Evolutionary conservation across 2,888 invertebrate genomes (phyloP).

Genomic region (Ennomos fuscantarius): DNA sequence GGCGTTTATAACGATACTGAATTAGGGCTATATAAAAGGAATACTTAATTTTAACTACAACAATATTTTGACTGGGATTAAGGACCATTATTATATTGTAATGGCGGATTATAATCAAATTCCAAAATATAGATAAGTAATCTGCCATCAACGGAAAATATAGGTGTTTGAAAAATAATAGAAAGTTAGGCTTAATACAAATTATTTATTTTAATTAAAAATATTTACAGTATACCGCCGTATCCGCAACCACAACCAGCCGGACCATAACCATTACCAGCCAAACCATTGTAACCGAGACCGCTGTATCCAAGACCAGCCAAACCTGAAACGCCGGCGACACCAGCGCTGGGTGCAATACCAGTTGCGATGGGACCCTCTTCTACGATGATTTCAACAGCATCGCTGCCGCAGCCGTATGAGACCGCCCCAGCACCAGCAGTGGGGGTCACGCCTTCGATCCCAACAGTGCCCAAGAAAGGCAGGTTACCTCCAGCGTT

Average conservation of each 20-base stretch:
- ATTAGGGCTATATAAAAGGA: too few relatives aligned
- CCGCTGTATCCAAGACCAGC: slow-evolving; percentile 29
- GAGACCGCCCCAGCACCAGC: slow-evolving; percentile 49
- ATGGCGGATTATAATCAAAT: too few relatives aligned
- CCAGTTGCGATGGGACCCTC: slow-evolving; percentile 37
- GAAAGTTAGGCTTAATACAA: too few relatives aligned
- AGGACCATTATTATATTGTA: too few relatives aligned
- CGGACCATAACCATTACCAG: slow-evolving; percentile 21
- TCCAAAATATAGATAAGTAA: too few relatives aligned
- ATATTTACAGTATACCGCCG: slow-evolving; percentile 8
- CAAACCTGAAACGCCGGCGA: slow-evolving; percentile 11
- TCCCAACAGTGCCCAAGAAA: slow-evolving; percentile 50
- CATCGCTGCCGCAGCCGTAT: slow-evolving; percentile 53
- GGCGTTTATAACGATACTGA: too few relatives aligned
- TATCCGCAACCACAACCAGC: slow-evolving; percentile 22
- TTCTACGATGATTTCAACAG: slow-evolving; percentile 43
- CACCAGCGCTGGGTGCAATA: slow-evolving; percentile 10
- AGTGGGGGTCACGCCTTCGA: slow-evolving; percentile 52
- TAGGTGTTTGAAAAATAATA: too few relatives aligned
- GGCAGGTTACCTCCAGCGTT: slow-evolving; percentile 52
- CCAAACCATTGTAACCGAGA: slow-evolving; percentile 16
- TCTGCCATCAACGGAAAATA: too few relatives aligned
- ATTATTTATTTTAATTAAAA: too few relatives aligned
- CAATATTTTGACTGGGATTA: too few relatives aligned
- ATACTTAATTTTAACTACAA: too few relatives aligned